Conservation (phyloP, 2,113 vertebrate species). For the Geococcyx californianus region DNA sequence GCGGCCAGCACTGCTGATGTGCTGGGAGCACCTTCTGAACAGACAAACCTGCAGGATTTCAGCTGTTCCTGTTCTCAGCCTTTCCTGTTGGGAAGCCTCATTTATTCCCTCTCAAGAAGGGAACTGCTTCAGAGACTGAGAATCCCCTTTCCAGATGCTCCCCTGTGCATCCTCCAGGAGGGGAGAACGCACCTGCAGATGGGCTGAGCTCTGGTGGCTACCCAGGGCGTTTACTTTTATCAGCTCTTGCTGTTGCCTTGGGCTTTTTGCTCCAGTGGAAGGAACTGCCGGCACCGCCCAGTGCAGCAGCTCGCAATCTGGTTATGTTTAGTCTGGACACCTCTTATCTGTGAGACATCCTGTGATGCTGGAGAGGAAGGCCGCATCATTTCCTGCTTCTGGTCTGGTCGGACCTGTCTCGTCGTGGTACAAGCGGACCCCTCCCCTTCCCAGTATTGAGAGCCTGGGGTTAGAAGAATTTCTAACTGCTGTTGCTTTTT, state of each 20-base stretch:
- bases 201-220: not conserved
- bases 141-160: not conserved
- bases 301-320: constrained; percentile 18
- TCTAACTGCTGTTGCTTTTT: not conserved
- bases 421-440: constrained; percentile 18
- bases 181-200: not conserved
- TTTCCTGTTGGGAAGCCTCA: not conserved
- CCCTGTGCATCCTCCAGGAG: fast-evolving
- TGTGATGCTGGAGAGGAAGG: constrained; percentile 75
- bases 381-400: constrained; percentile 80
- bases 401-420: not conserved
- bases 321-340: constrained; percentile 84
- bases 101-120: not conserved
- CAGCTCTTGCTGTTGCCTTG: not conserved
- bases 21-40: not conserved
- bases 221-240: fast-evolving
- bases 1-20: not conserved
- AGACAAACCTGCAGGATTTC: not conserved
- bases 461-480: not conserved
- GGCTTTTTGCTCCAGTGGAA: not conserved
- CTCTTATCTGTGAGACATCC: constrained; percentile 74
- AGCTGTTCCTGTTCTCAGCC: not conserved
- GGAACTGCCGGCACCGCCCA: constrained; percentile 45
- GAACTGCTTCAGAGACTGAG: not conserved
- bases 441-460: constrained; percentile 70